A percentile compares a stretch with the other conserved stretches of the same genome.
phyloP scores from a whole-genome alignment of 2,797 vertebrate species.

The Loris lydekkerianus region DNA sequence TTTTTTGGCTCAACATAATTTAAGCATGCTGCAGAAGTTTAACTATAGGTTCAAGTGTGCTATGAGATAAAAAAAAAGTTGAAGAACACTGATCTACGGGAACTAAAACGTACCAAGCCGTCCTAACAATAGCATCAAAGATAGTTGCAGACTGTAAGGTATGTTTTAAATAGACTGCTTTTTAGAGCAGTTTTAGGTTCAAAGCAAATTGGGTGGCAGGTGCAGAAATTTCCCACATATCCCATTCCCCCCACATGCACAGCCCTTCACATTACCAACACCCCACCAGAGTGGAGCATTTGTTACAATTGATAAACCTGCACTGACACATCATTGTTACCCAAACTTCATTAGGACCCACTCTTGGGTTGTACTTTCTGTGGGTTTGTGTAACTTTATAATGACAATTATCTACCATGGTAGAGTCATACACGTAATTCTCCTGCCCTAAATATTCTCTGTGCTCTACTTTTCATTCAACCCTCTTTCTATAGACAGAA shows the following conservation, averaged over 20 bases:
- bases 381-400: background rate
- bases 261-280: background rate
- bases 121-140: background rate
- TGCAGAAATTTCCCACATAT: background rate
- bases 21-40: too few species aligned
- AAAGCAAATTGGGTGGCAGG: background rate
- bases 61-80: too few species aligned
- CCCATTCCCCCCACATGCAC: background rate
- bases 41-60: too few species aligned
- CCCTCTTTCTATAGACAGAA: background rate
- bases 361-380: background rate
- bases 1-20: too few species aligned
- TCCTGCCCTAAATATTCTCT: background rate
- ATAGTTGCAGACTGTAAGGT: background rate
- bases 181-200: background rate
- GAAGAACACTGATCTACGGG: background rate
- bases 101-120: conserved; percentile 21
- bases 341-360: background rate
- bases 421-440: background rate
- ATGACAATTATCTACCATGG: background rate
- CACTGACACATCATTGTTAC: background rate
- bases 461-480: background rate
- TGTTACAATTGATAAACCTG: background rate
- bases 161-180: conserved; percentile 16
- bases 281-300: background rate